These are phyloP conservation scores for Latrodectus elegans DNA, from an alignment of 2,888 invertebrate genomes.

Conservation along the genomic window DNA sequence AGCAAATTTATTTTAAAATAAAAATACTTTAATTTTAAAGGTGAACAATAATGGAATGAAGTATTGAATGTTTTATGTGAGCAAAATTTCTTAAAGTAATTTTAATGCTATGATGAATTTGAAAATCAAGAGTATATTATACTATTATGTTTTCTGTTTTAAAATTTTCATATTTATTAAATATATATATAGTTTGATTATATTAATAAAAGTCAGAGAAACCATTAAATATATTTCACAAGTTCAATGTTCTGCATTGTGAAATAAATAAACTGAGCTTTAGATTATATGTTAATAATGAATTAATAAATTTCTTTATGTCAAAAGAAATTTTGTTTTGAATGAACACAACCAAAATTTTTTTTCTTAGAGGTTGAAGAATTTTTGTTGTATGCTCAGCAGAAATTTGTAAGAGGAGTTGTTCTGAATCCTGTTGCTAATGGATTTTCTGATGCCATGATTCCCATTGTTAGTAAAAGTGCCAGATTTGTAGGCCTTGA, in stretches of 20 bases:
- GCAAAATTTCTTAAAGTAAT: neutral
- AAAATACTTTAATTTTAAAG: neutral
- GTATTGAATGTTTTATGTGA: neutral
- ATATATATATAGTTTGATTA: neutral
- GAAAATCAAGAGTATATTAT: conserved; percentile 5
- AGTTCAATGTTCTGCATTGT: neutral
- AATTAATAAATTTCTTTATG: neutral
- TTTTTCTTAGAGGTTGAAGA: conserved; percentile 81
- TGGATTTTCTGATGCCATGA: conserved; percentile 94
- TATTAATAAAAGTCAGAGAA: neutral
- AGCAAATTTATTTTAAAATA: neutral
- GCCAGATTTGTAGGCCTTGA: conserved; percentile 96
- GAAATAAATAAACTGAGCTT: neutral
- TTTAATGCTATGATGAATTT: neutral
- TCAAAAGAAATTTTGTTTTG: no score
- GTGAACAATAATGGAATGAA: conserved; percentile 1
- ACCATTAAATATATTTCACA: neutral
- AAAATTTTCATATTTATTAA: no score
- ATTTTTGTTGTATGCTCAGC: conserved; percentile 96
- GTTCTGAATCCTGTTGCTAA: conserved; percentile 71
- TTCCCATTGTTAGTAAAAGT: conserved; percentile 92
- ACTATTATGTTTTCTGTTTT: neutral
- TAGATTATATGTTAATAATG: neutral
- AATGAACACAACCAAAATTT: conserved; percentile 8
- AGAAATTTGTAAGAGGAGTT: conserved; percentile 94